Base-by-base conservation (phyloP, 2,797 vertebrate species). In the Channallabes apus region DNA sequence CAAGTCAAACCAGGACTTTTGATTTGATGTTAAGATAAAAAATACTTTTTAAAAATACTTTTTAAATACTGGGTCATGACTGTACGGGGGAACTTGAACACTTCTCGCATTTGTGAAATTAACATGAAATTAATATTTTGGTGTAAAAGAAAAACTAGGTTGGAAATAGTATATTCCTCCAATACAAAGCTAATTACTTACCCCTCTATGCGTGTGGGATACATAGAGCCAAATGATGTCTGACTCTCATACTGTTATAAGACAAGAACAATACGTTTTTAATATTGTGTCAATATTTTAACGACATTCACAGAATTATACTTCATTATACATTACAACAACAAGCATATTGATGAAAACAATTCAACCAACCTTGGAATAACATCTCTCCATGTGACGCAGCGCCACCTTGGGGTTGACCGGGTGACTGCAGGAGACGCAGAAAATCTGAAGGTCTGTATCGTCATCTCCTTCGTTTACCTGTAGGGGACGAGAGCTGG, bases 141-240 rank as follows among this genome's bases (percentile, higher is more conserved):
- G 46, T 46, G 41, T 46, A 46, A 46, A 46, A 46, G 8, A 9
- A 46, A 46, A 46, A 38, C 7, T 9, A 9, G 41, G 41, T 1
- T 46, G 2, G 46, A 46, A 46, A 11, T 46, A 46, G 46, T 46
- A 7, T 32, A 32, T 14, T 35, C 4, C 18, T 61, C 18, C n/a
- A 20, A 41, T 32, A 67, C 17, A 51, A 56, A 75, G 54, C 27
- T 61, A 5, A 69, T 18, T 4, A 82, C 96, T 96, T 91, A 97
- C 97, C 97, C 97, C 89, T 98, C 97, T 56, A 98, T 98, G 73
- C 97, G 95, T 79, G 97, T 98, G 32, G 97, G 97, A 90, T 98
- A 98, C 97, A 98, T 98, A 87, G 97, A 98, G 56, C 97, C 97
- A 84, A 98, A 98, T 0, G 97, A 98, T 0, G 97, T 98, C 93